Percentiles rank a stretch among this genome's conserved stretches.
phyloP scores from a whole-genome alignment of 2,797 vertebrate genomes.

The Furcifer pardalis region DNA sequence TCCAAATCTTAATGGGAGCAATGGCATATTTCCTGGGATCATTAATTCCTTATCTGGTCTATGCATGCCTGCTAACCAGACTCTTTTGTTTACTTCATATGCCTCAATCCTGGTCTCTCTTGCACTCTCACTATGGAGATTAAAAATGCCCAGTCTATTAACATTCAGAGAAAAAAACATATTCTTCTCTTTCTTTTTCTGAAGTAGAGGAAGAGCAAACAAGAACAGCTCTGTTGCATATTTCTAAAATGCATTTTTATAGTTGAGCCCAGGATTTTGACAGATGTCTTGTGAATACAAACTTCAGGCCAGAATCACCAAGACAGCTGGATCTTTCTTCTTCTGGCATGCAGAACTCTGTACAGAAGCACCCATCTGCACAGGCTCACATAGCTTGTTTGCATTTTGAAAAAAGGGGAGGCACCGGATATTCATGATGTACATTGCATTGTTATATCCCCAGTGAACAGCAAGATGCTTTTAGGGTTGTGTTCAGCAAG shows the following conservation, averaged over 20 bases:
- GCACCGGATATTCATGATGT: not conserved
- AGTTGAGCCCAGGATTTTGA: slow-evolving; percentile 39
- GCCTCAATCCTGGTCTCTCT: slow-evolving; percentile 49
- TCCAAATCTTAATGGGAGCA: slow-evolving; percentile 54
- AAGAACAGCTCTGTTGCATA: slow-evolving; percentile 19
- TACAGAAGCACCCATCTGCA: slow-evolving; percentile 6
- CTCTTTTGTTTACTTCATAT: slow-evolving; percentile 61
- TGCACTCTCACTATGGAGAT: slow-evolving; percentile 36
- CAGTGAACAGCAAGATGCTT: fast-evolving
- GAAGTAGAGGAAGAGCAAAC: slow-evolving; percentile 42
- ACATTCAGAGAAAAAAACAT: slow-evolving; percentile 44
- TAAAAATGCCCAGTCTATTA: slow-evolving; percentile 52
- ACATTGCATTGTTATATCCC: not conserved
- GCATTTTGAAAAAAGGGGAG: not conserved
- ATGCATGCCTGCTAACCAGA: slow-evolving; percentile 52
- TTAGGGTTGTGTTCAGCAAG: not conserved
- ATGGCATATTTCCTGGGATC: slow-evolving; percentile 53
- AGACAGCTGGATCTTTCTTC: slow-evolving; percentile 30
- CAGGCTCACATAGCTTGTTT: not conserved
- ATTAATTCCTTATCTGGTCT: slow-evolving; percentile 69
- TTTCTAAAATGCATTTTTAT: slow-evolving; percentile 31
- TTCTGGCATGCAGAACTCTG: slow-evolving; percentile 7
- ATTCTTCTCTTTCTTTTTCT: slow-evolving; percentile 7
- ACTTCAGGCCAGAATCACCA: slow-evolving; percentile 38
- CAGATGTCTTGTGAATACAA: slow-evolving; percentile 40